Base-by-base conservation (phyloP, 2,888 invertebrate species). In the Phalangium opilio region DNA sequence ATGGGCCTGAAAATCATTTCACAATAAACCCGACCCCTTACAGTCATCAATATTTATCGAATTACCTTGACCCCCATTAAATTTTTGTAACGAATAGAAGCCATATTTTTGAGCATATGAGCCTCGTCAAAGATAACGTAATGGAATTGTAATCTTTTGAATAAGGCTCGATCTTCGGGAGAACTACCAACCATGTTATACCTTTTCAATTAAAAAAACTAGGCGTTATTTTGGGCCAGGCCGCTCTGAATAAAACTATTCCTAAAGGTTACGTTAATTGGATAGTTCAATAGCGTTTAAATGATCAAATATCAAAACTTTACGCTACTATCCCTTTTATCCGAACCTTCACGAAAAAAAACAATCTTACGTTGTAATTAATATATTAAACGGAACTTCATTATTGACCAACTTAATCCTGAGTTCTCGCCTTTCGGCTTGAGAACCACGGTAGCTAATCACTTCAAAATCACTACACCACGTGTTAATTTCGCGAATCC, bases 31-130 rank as follows among this genome's bases (percentile, higher is more conserved):
- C n/a, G n/a, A n/a, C n/a, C n/a, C n/a, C n/a, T n/a, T n/a, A n/a
- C n/a, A n/a, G n/a, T n/a, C 12, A 3, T 15, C 17, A 17, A 18
- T 7, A 18, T 15, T 17, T 38, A 7, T 7, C 38, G 38, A 38
- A 60, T 57, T 57, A 81, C 82, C 66, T 79, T 84, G 45, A 93
- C 84, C 60, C 81, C 78, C 60, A 89, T 81, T 46, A 95, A 71
- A 64, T 85, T 82, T 59, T 85, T 80, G 62, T 87, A 95, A 58
- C 95, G 73, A 60, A 81, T 79, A 0, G 93, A 89, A 46, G 83
- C 78, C 90, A 95, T 95, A 63, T 95, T 96, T 66, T 96, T 96
- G 33, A 96, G 70, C 90, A 95, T 91, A 64, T 96, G 95, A 1
- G 91, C 93, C 63, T 96, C 96, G 65, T 96, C 96, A 63, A 93